Percentiles rank a stretch among this genome's conserved stretches.
Evolutionary conservation across 2,888 invertebrate species (phyloP).

Genomic region (Caenorhabditis virilis): DNA sequence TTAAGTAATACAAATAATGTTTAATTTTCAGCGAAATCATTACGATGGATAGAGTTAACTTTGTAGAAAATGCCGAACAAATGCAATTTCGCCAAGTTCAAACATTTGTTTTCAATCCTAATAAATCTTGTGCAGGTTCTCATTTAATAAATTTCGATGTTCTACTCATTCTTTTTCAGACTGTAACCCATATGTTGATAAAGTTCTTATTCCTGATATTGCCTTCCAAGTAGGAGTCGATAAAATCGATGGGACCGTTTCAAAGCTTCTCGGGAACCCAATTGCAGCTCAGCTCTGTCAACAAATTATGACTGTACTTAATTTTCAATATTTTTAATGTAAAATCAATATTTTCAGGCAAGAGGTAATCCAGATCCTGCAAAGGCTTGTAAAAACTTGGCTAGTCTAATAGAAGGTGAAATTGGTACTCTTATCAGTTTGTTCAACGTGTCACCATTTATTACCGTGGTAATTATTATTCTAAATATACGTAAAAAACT

Average conservation of each 20-base stretch:
- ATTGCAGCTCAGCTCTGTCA: slow-evolving; percentile 17
- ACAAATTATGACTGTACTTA: slow-evolving; percentile 7
- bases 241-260: slow-evolving; percentile 19
- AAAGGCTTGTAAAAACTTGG: slow-evolving; percentile 15
- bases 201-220: slow-evolving; percentile 51
- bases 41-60: slow-evolving; percentile 38
- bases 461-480: slow-evolving; percentile 35
- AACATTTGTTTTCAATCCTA: slow-evolving; percentile 45
- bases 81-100: slow-evolving; percentile 46
- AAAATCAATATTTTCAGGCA: not conserved
- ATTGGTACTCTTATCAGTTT: slow-evolving; percentile 46
- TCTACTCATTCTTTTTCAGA: slow-evolving; percentile 13
- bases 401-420: slow-evolving; percentile 37
- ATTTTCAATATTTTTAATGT: not conserved
- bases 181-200: slow-evolving; percentile 52
- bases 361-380: slow-evolving; percentile 7
- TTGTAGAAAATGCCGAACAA: slow-evolving; percentile 34
- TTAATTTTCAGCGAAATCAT: slow-evolving; percentile 39
- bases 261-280: slow-evolving; percentile 19
- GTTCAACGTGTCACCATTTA: slow-evolving; percentile 48
- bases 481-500: not conserved
- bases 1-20: not conserved
- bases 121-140: slow-evolving; percentile 39
- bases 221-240: slow-evolving; percentile 44
- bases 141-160: not conserved